Evolutionary conservation across 1,140 invertebrate species (phyloP).

Genomic region (Drosophila takahashii): DNA sequence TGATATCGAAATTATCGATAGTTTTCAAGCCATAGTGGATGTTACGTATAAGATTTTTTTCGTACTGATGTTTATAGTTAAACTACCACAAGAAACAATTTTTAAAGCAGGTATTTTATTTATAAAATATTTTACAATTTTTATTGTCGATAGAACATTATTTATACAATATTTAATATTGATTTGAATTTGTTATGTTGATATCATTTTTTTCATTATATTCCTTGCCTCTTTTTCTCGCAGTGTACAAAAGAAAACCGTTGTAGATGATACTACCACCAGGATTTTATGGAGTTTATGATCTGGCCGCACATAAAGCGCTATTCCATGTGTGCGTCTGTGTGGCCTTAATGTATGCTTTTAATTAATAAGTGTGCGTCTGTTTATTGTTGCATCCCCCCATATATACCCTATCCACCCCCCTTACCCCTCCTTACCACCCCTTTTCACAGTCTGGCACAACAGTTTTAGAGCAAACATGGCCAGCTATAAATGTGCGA

Average conservation of each 20-base stretch:
- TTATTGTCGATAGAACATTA: no score
- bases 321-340: slow-evolving; percentile 42
- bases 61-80: no score
- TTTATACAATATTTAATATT: no score
- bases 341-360: slow-evolving; percentile 63
- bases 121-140: no score
- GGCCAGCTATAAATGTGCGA: slow-evolving; percentile 61
- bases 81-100: no score
- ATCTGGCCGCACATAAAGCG: slow-evolving; percentile 68
- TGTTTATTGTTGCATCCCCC: slow-evolving; percentile 61
- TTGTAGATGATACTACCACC: slow-evolving; percentile 5
- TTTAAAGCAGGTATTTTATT: no score
- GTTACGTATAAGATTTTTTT: no score
- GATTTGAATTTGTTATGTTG: no score
- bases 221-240: background rate
- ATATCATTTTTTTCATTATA: background rate
- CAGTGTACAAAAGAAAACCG: slow-evolving; percentile 3
- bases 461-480: slow-evolving; percentile 70
- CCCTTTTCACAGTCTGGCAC: slow-evolving; percentile 26
- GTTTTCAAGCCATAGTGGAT: no score
- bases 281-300: slow-evolving; percentile 54
- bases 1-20: no score
- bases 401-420: background rate
- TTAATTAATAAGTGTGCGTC: slow-evolving; percentile 77
- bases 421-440: background rate